Percentiles rank a stretch among this genome's conserved stretches.
Evolutionary conservation across 37 sponge, comb jelly and placozoan species (phyloP).

Genomic region (Ianthella basta): DNA sequence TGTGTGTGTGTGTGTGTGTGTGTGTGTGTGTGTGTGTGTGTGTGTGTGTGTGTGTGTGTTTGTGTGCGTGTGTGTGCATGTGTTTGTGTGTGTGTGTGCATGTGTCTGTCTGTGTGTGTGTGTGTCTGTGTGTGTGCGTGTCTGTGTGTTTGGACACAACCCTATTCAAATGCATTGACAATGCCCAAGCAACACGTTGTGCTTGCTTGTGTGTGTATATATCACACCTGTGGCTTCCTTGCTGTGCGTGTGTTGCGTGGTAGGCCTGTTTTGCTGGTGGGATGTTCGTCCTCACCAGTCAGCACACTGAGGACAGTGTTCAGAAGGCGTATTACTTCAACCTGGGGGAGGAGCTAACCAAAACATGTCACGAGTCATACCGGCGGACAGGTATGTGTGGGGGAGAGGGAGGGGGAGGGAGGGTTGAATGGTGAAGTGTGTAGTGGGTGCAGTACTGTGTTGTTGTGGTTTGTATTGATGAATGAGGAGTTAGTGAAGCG

Average conservation of each 20-base stretch:
- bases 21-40: conserved; percentile 40
- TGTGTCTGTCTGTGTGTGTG: conserved; percentile 20
- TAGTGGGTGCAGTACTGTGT: not conserved
- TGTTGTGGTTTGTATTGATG: not conserved
- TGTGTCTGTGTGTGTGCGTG: not conserved
- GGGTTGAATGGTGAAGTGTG: not conserved
- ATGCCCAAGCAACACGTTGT: too few species aligned
- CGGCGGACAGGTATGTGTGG: conserved; percentile 52
- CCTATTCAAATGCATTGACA: not conserved
- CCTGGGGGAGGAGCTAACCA: conserved; percentile 65
- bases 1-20: conserved; percentile 51
- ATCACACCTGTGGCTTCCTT: not conserved
- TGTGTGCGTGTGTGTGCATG: conserved; percentile 20
- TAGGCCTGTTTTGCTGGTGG: conserved; percentile 91
- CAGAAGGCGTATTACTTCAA: conserved; percentile 56
- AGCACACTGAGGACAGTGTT: conserved; percentile 55
- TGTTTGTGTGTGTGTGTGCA: conserved; percentile 33
- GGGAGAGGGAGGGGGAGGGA: not conserved
- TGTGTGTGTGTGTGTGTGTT: conserved; percentile 31
- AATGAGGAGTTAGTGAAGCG: too few species aligned
- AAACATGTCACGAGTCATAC: conserved; percentile 80
- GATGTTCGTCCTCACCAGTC: conserved; percentile 76
- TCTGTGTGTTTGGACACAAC: not conserved
- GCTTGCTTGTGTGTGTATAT: too few species aligned
- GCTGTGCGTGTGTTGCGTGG: not conserved